A percentile compares a stretch with the other conserved stretches of the same genome.
Conservation (phyloP, 1,140 invertebrate genomes). For the Leptinotarsa undecemlineata region DNA sequence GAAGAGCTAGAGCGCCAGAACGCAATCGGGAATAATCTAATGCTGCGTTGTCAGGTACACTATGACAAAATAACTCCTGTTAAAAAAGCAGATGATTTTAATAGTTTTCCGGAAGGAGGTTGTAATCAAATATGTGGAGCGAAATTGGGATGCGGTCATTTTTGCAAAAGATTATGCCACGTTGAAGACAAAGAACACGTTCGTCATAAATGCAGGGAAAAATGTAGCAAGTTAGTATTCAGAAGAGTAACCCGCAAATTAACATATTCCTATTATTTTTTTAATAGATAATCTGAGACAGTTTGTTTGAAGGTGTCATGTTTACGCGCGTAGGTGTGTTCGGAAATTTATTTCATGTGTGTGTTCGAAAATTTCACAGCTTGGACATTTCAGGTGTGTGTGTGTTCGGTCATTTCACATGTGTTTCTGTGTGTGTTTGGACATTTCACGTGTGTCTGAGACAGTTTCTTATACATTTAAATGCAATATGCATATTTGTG, state of each 20-base stretch:
- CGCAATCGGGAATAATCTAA: conserved; percentile 55
- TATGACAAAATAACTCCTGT: conserved; percentile 47
- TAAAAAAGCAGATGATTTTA: conserved; percentile 54
- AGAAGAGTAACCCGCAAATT: not conserved
- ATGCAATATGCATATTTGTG: too few species aligned
- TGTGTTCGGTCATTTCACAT: too few species aligned
- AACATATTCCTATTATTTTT: too few species aligned
- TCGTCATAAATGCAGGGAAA: conserved; percentile 53
- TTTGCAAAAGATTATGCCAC: conserved; percentile 61
- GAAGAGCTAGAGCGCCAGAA: conserved; percentile 55
- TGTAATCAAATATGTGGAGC: conserved; percentile 56
- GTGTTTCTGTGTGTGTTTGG: too few species aligned
- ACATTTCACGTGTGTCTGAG: too few species aligned
- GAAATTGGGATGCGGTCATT: conserved; percentile 59
- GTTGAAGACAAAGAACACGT: conserved; percentile 57
- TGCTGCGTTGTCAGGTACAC: conserved; percentile 60
- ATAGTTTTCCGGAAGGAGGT: conserved; percentile 58
- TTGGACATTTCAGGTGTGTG: too few species aligned
- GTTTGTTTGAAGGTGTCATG: too few species aligned
- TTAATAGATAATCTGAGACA: too few species aligned
- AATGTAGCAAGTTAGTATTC: conserved; percentile 50
- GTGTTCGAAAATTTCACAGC: too few species aligned
- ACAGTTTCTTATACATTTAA: too few species aligned
- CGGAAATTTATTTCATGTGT: too few species aligned
- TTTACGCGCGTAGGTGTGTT: too few species aligned